Base-by-base conservation (phyloP, 2,113 vertebrate genomes). In the Zosterops lateralis region DNA sequence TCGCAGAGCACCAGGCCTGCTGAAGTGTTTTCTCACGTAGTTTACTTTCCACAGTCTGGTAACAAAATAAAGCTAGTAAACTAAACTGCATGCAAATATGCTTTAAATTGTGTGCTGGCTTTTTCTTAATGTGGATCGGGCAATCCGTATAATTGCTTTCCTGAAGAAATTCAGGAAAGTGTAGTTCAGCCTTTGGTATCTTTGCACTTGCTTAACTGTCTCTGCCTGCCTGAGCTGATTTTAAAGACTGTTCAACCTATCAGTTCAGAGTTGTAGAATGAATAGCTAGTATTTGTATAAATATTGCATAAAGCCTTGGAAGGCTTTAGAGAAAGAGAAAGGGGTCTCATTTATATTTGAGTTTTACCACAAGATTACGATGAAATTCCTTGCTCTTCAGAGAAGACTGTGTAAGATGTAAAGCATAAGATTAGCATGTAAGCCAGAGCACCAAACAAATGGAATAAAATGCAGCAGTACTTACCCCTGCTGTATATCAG, bases 21-120 rank as follows among this genome's bases (percentile, higher is more conserved):
- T 14, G 15, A 50, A 38, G 38, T 4, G 7, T 61, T 34, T 72
- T 44, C 60, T 58, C 62, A 34, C 48, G 67, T 26, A 14, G 26
- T 73, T 87, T 66, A 38, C 38, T 66, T 78, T 70, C 58, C 60
- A 31, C n/a, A 15, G 25, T 16, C 84, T 80, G 75, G 22, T 83
- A 91, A 62, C 40, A 84, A 86, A 90, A 47, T 51, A 38, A 80
- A 91, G 60, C 40, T 48, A 34, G 40, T 40, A n/a, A 89, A 78
- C 54, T 73, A 56, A 91, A 68, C 44, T 74, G 82, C 65, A 32
- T 81, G 48, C 64, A 77, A 25, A 64, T 74, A 17, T 17, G 60
- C 64, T 64, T 92, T 28, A 83, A 70, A 70, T 31, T 44, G 24
- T 50, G 25, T 62, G 31, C 72, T 91, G 62, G 71, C 70, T 76